These are phyloP conservation scores for Pocillopora grandis DNA, from an alignment of 92 coral and sea anemone genomes.

Conservation along the genomic window DNA sequence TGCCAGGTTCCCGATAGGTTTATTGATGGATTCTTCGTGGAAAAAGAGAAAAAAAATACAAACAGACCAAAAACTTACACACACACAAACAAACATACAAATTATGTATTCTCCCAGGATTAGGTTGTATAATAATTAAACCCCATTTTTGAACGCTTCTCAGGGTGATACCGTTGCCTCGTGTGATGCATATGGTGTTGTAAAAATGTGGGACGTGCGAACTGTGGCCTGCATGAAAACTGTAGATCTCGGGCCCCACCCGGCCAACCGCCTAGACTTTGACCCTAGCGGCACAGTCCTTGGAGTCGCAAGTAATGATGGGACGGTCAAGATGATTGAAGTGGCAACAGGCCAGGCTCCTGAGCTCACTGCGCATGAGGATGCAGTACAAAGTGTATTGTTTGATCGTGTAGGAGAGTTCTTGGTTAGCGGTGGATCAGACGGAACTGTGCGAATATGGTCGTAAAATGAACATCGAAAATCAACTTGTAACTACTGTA, in stretches of 20 bases:
- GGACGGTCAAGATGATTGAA: conserved; percentile 94
- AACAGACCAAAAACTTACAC: no score
- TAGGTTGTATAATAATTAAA: background rate
- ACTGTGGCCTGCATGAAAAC: conserved; percentile 94
- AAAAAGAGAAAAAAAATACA: no score
- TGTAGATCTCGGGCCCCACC: conserved; percentile 94
- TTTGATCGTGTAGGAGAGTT: conserved; percentile 95
- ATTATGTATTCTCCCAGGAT: no score
- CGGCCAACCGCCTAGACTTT: conserved; percentile 96
- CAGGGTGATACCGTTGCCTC: conserved; percentile 99
- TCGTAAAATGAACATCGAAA: conserved; percentile 31
- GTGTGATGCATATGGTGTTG: conserved; percentile 95
- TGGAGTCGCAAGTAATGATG: conserved; percentile 97
- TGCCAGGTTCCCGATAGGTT: no score
- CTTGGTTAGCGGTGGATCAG: conserved; percentile 92
- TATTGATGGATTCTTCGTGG: no score
- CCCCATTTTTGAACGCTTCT: background rate
- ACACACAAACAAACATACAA: no score
- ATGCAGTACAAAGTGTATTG: conserved; percentile 92
- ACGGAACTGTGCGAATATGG: conserved; percentile 96
- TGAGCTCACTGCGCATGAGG: conserved; percentile 98
- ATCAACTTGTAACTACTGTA: background rate
- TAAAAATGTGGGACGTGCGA: conserved; percentile 98
- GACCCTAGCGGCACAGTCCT: conserved; percentile 97
- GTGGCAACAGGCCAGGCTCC: conserved; percentile 81